These are phyloP conservation scores for Okamejei kenojei DNA, from an alignment of 2,797 vertebrate species.

Conservation along the genomic window DNA sequence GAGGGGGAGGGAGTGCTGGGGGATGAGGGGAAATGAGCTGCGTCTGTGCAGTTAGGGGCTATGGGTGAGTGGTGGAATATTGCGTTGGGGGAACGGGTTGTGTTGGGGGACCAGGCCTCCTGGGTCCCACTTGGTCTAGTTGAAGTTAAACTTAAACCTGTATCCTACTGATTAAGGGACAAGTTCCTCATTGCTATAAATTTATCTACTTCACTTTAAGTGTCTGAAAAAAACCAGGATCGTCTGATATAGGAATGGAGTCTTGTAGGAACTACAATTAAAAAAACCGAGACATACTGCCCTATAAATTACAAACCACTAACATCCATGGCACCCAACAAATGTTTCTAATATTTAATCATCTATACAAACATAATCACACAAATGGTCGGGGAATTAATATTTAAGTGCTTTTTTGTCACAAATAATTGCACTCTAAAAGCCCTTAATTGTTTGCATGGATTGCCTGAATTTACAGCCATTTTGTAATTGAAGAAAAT, in stretches of 20 bases:
- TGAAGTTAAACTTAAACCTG: background rate
- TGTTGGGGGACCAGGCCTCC: too few species aligned
- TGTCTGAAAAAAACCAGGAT: background rate
- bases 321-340: background rate
- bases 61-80: too few species aligned
- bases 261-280: background rate
- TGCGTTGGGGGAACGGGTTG: too few species aligned
- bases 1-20: too few species aligned
- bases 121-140: too few species aligned
- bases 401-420: background rate
- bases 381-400: background rate
- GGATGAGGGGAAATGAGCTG: too few species aligned
- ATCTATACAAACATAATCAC: background rate
- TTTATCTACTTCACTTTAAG: background rate
- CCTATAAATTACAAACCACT: background rate
- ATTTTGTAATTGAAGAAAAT: conserved; percentile 20
- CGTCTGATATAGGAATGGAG: background rate
- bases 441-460: conserved; percentile 5
- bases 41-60: too few species aligned
- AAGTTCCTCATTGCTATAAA: background rate
- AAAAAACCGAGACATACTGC: background rate
- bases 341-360: conserved; percentile 22
- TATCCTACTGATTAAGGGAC: too few species aligned
- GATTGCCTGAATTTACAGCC: background rate
- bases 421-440: background rate